Conservation (phyloP, 2,797 vertebrate species). For the Urophycis tenuis region DNA sequence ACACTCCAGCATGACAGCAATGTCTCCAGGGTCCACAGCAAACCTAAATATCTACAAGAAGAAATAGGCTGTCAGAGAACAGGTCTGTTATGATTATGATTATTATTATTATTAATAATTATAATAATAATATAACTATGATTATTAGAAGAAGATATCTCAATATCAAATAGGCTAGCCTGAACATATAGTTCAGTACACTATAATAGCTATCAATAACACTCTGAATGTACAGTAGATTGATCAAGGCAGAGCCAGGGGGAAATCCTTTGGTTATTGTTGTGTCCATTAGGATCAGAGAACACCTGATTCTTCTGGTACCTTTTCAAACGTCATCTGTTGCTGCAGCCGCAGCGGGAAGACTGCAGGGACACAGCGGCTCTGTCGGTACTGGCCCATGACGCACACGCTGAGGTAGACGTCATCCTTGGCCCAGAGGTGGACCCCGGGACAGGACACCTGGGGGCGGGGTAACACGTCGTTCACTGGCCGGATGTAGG, state of each 20-base stretch:
- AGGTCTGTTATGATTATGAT: too few relatives aligned
- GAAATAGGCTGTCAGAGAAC: slow-evolving; percentile 5
- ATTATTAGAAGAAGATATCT: neutral
- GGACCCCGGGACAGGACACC: slow-evolving; percentile 74
- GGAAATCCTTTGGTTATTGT: neutral
- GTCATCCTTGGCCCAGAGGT: slow-evolving; percentile 68
- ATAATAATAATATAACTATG: too few relatives aligned
- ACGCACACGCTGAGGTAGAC: slow-evolving; percentile 71
- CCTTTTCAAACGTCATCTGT: slow-evolving; percentile 79
- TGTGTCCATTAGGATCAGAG: neutral
- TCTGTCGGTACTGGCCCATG: slow-evolving; percentile 67
- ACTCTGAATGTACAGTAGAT: too few relatives aligned
- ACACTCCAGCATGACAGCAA: slow-evolving; percentile 74
- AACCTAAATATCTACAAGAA: slow-evolving; percentile 68
- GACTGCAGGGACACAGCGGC: slow-evolving; percentile 61
- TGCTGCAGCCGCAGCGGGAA: slow-evolving; percentile 73
- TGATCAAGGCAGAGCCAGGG: neutral
- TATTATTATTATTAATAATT: too few relatives aligned
- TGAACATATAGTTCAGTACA: neutral
- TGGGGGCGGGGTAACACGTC: slow-evolving; percentile 36
- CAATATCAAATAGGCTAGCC: neutral
- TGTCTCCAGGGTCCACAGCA: slow-evolving; percentile 68
- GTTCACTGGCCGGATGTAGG: neutral
- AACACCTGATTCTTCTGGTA: neutral
- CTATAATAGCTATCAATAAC: neutral